Base-by-base conservation (phyloP, 2,888 invertebrate species). In the Synergus itoensis region DNA sequence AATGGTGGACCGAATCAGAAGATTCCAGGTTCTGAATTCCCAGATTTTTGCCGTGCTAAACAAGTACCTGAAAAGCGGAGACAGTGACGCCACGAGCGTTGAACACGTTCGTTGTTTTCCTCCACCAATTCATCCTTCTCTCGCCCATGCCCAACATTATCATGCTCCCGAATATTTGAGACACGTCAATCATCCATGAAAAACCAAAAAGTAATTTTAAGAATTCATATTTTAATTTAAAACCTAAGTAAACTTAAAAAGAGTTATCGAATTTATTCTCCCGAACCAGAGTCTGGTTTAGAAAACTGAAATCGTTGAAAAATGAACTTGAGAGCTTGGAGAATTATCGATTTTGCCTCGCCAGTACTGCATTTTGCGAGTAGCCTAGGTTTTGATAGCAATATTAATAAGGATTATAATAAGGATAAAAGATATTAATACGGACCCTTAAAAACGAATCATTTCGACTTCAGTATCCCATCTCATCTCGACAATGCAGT, bases 101-200 rank as follows among this genome's bases (percentile, higher is more conserved):
- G 99, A 99, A 91, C 98, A 99, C 91, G 99, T 99, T 16, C 94
- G 98, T 60, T 99, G 99, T 93, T 99, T 99, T 93, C 98, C 98
- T 79, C 99, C 99, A 43, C 99, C 99, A 8, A 95, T 97, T 86
- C 97, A 97, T 93, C 96, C 96, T 43, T 94, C 95, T 77, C 93
- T 94, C 77, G 94, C 94, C 89, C 94, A 95, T 88, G 94, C 94
- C 88, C 93, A 94, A 62, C 93, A 94, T 87, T 94, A 94, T 88
- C 93, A 94, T 85, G 92, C 94, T 63, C 93, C 93, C 2, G 93
- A 93, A 84, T 93, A 93, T 87, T 89, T 93, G 21, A 89, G 93
- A 78, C 93, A 93, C 88, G 89, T 91, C 64, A 92, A 92, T 85
- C 92, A 92, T 86, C 91, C 90, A 81, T 91, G 84, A 90, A 81